phyloP scores from a whole-genome alignment of 2,888 invertebrate genomes.

The Itoplectis maculator region DNA sequence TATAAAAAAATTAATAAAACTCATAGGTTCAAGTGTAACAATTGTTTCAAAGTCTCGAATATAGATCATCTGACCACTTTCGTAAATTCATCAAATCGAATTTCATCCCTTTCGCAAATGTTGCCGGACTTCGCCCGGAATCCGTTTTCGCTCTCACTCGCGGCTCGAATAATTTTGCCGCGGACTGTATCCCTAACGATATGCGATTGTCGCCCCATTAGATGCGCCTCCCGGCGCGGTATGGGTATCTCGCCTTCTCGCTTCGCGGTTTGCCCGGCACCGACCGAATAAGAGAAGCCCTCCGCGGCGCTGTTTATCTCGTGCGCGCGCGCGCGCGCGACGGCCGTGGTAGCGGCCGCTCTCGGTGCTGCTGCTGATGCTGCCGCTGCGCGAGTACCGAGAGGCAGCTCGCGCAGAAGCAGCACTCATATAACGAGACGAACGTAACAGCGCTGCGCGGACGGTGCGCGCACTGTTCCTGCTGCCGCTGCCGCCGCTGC shows the following conservation, averaged over 20 bases:
- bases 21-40: too few species aligned
- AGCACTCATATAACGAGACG: slow-evolving; percentile 79
- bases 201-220: slow-evolving; percentile 83
- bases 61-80: too few species aligned
- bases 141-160: not conserved
- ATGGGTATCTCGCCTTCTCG: slow-evolving; percentile 77
- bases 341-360: slow-evolving; percentile 11
- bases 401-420: slow-evolving; percentile 27
- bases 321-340: slow-evolving; percentile 49
- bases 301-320: slow-evolving; percentile 79
- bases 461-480: too few species aligned
- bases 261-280: slow-evolving; percentile 68
- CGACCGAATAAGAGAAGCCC: slow-evolving; percentile 65
- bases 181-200: slow-evolving; percentile 81
- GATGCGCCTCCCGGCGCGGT: slow-evolving; percentile 79
- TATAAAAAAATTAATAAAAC: not conserved
- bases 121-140: not conserved
- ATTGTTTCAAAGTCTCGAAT: too few species aligned
- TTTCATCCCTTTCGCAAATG: not conserved
- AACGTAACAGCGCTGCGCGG: slow-evolving; percentile 58
- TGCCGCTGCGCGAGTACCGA: slow-evolving; percentile 27
- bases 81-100: too few species aligned
- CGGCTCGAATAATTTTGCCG: slow-evolving; percentile 65
- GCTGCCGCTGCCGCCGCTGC: slow-evolving; percentile 1
- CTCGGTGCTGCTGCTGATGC: too few species aligned